These are phyloP conservation scores for Drosophila sulfurigaster DNA, from an alignment of 1,140 invertebrate genomes.

Conservation along the genomic window DNA sequence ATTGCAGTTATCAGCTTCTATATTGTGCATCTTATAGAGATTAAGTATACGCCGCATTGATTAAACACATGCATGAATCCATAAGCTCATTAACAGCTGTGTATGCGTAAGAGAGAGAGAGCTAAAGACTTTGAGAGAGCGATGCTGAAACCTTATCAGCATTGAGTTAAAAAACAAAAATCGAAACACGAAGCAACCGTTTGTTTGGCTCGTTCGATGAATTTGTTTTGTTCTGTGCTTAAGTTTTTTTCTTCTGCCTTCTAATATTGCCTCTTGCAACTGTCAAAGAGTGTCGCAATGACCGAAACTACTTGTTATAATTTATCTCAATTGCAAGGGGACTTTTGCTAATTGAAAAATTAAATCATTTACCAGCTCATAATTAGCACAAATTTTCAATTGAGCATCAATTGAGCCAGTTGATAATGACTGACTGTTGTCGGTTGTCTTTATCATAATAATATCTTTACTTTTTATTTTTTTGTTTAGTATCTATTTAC, in stretches of 20 bases:
- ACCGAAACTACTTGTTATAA: conserved; percentile 40
- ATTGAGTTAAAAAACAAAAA: conserved; percentile 35
- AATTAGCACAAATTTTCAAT: conserved; percentile 66
- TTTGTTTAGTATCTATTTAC: conserved; percentile 55
- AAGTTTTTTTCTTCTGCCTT: conserved; percentile 2
- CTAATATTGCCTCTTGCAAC: conserved; percentile 32
- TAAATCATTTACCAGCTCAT: conserved; percentile 72
- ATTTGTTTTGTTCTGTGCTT: background rate
- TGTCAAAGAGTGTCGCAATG: conserved; percentile 27
- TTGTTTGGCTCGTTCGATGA: conserved; percentile 35
- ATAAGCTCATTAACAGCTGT: conserved; percentile 10
- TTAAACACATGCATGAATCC: conserved; percentile 9
- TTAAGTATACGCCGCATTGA: conserved; percentile 62
- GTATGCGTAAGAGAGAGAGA: conserved; percentile 2
- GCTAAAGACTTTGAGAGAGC: background rate
- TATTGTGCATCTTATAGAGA: conserved; percentile 41
- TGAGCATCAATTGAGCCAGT: conserved; percentile 64
- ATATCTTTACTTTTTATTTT: conserved; percentile 21
- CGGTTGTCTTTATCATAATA: conserved; percentile 35
- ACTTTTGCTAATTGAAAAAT: conserved; percentile 77
- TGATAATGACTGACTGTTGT: conserved; percentile 62
- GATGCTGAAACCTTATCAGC: conserved; percentile 54
- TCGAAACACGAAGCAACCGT: conserved; percentile 35
- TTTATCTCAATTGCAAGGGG: conserved; percentile 71
- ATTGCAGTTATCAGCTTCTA: conserved; percentile 71